Base-by-base conservation (phyloP, 2,113 vertebrate genomes). In the Pelvicachromis taeniatus region DNA sequence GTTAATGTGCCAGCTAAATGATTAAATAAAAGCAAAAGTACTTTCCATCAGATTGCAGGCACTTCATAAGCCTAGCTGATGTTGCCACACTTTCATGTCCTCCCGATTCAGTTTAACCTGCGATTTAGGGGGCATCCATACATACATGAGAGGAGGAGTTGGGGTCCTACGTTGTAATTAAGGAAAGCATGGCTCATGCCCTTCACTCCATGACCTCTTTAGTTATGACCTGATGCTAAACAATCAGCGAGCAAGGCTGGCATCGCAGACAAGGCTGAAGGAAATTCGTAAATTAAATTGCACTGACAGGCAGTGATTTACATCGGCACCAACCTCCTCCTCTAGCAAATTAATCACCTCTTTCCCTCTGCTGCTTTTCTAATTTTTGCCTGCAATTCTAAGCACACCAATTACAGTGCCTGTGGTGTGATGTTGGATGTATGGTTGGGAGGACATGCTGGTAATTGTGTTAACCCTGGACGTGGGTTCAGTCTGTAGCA, bases 221-320 rank as follows among this genome's bases (percentile, higher is more conserved):
- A 42, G 86, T 84, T 92, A 63, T 75, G 88, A 88, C 84, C 85
- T 53, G 59, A 84, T 78, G 21, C 85, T 83, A 93, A 91, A 89
- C 94, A 95, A 93, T 94, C 94, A 93, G 88, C n/a, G 11, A 42
- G 80, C 87, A 40, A 94, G 94, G 90, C 84, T 82, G 84, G 63
- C 16, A 19, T 80, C 26, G 83, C 89, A 88, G 90, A 88, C 90
- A 91, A 95, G 93, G 93, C 93, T 88, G 78, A 87, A 78, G 86
- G 91, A 93, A 86, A 92, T 87, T 55, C 58, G 87, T 88, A 88
- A 95, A 95, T 94, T 92, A 93, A 94, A 95, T 93, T 85, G 86
- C 77, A 82, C 91, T 91, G 94, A 94, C 90, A 78, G 79, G 88
- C 70, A 50, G 82, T 94, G 90, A 96, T 96, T 95, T 95, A 95